Conservation (phyloP, 2,113 vertebrate genomes). For the Anser cygnoides region DNA sequence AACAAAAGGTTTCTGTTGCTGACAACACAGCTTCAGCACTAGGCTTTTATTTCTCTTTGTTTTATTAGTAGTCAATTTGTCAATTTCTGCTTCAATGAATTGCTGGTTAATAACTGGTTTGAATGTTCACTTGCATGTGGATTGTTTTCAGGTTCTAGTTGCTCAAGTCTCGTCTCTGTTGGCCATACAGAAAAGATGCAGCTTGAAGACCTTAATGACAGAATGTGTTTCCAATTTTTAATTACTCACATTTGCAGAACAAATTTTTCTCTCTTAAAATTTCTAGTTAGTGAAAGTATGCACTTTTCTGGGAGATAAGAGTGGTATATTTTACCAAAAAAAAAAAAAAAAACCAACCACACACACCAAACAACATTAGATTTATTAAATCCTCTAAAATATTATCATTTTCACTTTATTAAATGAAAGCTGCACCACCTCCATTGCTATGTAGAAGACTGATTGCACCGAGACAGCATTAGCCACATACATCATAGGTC, state of each 20-base stretch:
- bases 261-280: neutral
- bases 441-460: neutral
- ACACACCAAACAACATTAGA: no score
- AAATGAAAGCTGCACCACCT: neutral
- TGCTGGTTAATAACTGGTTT: neutral
- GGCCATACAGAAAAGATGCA: neutral
- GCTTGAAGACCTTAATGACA: neutral
- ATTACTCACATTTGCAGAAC: neutral
- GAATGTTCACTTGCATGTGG: neutral
- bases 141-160: neutral
- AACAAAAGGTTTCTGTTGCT: neutral
- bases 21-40: neutral
- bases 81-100: neutral
- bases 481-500: rapidly evolving
- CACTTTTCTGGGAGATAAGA: neutral
- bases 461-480: neutral
- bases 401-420: neutral
- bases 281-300: neutral
- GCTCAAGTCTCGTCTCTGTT: neutral
- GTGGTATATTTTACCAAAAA: neutral
- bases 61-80: neutral
- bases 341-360: neutral
- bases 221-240: neutral
- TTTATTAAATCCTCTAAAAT: neutral
- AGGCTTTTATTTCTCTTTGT: neutral